Base-by-base conservation (phyloP, 2,888 invertebrate genomes). In the Drosophila anceps region DNA sequence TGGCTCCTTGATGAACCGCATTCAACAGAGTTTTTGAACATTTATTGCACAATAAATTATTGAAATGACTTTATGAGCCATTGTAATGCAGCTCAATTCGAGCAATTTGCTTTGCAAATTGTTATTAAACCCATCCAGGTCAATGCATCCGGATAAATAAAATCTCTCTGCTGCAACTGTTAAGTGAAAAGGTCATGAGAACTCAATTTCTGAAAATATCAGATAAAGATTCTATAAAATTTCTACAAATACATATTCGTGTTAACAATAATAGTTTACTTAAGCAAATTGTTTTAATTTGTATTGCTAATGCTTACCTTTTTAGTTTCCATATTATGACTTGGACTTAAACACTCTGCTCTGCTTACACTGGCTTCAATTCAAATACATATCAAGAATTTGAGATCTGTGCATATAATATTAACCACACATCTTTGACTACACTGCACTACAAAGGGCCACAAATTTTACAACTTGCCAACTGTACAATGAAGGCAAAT, bases 31-130 rank as follows among this genome's bases (percentile, higher is more conserved):
- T 39, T 44, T 69, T 66, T 15, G 51, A 44, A 27, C 50, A 15
- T 69, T 73, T 69, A 61, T 69, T 48, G 60, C 59, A 39, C 48
- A 48, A 72, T 77, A 68, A 77, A 77, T 62, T 77, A 73, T 51
- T 50, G 31, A 68, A 77, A 62, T 62, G 27, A 48, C n/a, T 69
- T 73, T 73, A 58, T 62, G 50, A 35, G 63, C 64, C 54, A 69
- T 73, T 59, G 53, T 65, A 57, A 61, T 51, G 8, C 53, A 61
- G 41, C 31, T 61, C 35, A 69, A 61, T 58, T 64, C 64, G 61
- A 43, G 44, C 61, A 64, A 78, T 69, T 78, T 65, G 29, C 46
- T 31, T 78, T 57, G 53, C 37, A 59, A 48, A 39, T 59, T 48
- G 46, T 29, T 59, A 41, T 59, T 54, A 31, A 54, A 33, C 10